Conservation (phyloP, 2,113 vertebrate genomes). For the Plotosus lineatus region DNA sequence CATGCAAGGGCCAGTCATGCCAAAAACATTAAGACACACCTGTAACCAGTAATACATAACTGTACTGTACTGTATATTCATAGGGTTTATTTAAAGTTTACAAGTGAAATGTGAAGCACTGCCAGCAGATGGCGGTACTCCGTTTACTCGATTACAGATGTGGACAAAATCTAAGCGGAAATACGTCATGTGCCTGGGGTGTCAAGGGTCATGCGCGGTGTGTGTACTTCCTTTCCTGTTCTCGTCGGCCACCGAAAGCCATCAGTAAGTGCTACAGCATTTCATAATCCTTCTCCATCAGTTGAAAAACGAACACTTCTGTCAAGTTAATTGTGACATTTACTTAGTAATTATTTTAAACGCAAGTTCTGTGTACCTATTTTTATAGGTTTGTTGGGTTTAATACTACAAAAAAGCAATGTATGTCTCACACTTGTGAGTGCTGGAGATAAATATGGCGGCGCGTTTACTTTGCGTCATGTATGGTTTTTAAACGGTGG, state of each 20-base stretch:
- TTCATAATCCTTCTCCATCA: slow-evolving; percentile 70
- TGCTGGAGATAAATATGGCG: background rate
- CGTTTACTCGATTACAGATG: background rate
- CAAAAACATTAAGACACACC: no score
- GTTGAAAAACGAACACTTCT: background rate
- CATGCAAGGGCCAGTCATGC: no score
- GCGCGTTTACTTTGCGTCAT: background rate
- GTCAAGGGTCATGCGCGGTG: slow-evolving; percentile 66
- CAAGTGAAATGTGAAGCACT: no score
- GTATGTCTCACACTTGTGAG: background rate
- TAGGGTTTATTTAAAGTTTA: no score
- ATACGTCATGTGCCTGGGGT: slow-evolving; percentile 44
- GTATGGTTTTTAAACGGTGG: background rate
- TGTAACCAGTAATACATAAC: no score
- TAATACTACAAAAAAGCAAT: no score
- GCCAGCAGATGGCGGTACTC: background rate
- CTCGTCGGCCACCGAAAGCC: slow-evolving; percentile 69
- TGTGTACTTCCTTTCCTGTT: slow-evolving; percentile 74
- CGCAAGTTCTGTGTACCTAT: background rate
- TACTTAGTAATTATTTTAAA: rapidly evolving
- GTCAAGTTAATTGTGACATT: rapidly evolving
- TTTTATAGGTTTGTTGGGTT: background rate
- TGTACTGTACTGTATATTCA: no score
- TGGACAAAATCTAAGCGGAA: slow-evolving; percentile 54
- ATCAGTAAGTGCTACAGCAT: slow-evolving; percentile 68